Base-by-base conservation (phyloP, 1,140 invertebrate genomes). In the Piezodorus guildinii region DNA sequence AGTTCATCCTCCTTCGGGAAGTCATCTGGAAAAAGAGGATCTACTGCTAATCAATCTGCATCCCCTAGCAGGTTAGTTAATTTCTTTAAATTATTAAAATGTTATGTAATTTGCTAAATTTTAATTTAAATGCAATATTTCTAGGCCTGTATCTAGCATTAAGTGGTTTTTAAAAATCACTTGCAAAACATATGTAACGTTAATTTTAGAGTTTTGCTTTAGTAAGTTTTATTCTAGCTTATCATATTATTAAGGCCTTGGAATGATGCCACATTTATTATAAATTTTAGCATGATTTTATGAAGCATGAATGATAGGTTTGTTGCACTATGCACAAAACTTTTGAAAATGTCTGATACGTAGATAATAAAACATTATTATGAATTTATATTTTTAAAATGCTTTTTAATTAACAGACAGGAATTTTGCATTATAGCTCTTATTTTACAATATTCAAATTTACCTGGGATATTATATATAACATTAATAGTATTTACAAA, bases 161-260 rank as follows among this genome's bases (percentile, higher is more conserved):
- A 56, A 56, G 52, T 56, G 17, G 6, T 56, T 56, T 23, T 56
- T 23, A 56, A 23, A 56, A 23, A 5, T 56, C 23, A 56, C 52
- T 3, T 56, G 19, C 23, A 16, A 25, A 56, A 56, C 4, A 56
- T 56, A 16, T 56, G 52, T 56, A 56, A 56, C 17, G 12, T 56
- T 56, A 56, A 56, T 49, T 56, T 39, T 39, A 39, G 34, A 56
- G 52, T 6, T 23, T 56, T 56, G 52, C 52, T 56, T 56, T 56
- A 56, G 52, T 23, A 56, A 21, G 52, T 56, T 56, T 56, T 56
- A 56, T 56, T 56, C 21, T 56, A 25, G 52, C 52, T 56, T 56
- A 56, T 56, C 46, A 56, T 56, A 56, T 23, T 25, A 16, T 25
- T 23, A 56, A 56, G 52, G 52, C 52, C 52, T 56, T 56, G 52